These are phyloP conservation scores for Pantherophis vulpinus DNA, from an alignment of 2,797 vertebrate species.

Conservation along the genomic window DNA sequence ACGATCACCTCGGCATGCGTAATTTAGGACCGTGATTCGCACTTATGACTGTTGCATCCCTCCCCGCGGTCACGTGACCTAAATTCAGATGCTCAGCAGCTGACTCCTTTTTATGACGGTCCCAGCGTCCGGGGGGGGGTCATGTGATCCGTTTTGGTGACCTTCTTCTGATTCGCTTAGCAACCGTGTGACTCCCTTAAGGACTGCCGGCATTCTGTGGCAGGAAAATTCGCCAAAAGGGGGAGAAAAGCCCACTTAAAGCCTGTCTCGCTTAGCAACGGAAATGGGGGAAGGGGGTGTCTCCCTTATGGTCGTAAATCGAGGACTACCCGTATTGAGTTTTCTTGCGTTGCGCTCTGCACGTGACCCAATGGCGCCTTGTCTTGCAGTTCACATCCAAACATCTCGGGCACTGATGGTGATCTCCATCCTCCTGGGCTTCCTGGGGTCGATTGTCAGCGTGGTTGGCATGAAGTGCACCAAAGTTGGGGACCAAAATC, in stretches of 20 bases:
- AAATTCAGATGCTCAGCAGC: too few species aligned
- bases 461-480: constrained; percentile 98
- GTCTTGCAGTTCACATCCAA: constrained; percentile 87
- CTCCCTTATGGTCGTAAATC: neutral
- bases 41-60: neutral
- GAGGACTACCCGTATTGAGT: neutral
- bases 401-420: constrained; percentile 95
- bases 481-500: constrained; percentile 92
- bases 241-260: neutral
- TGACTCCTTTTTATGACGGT: neutral
- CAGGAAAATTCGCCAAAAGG: neutral
- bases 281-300: too few species aligned
- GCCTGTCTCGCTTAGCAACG: neutral
- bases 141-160: accelerated
- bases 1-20: too few species aligned
- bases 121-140: neutral
- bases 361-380: neutral
- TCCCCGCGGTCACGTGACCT: accelerated
- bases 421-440: constrained; percentile 90
- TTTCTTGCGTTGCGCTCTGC: neutral
- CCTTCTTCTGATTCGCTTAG: neutral
- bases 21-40: neutral
- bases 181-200: neutral
- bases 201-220: neutral
- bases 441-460: constrained; percentile 88